Percentiles rank a stretch among this genome's conserved stretches.
Conservation (phyloP, 2,797 vertebrate genomes). For the Halcyon leucocephala region DNA sequence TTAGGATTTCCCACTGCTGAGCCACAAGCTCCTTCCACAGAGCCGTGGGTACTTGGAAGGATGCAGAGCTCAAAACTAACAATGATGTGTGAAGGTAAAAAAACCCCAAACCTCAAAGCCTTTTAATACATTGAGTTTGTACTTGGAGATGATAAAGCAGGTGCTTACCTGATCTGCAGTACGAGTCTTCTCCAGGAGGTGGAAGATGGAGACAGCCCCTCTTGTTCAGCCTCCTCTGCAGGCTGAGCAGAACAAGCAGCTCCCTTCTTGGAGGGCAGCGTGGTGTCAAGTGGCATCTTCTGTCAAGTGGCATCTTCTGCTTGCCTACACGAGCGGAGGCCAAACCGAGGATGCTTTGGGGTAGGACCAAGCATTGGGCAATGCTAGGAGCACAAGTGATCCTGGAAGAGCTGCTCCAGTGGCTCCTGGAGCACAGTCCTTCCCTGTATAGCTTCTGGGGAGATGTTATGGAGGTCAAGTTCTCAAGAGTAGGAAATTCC, state of each 20-base stretch:
- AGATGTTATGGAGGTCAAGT: accelerated
- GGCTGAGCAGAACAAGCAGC: background rate
- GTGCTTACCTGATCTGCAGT: background rate
- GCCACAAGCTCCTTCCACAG: background rate
- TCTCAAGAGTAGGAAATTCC: background rate
- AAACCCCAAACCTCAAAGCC: background rate
- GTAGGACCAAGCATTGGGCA: background rate
- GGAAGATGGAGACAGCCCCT: background rate
- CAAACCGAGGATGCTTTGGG: background rate
- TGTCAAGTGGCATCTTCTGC: background rate
- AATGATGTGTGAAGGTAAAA: accelerated
- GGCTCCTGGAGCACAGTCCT: background rate
- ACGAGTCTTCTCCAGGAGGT: background rate
- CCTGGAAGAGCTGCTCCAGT: background rate
- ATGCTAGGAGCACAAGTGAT: background rate
- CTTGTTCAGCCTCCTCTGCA: background rate
- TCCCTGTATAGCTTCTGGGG: background rate
- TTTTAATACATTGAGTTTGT: background rate
- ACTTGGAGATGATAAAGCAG: background rate
- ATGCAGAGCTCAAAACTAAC: background rate
- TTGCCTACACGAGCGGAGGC: background rate
- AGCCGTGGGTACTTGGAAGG: background rate
- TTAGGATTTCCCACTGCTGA: background rate
- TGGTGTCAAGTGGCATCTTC: no score
- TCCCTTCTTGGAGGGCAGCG: background rate